Evolutionary conservation across 1,140 invertebrate genomes (phyloP), one percentile per base, ranked within the genome.

Genomic region (Papilio glaucus): DNA sequence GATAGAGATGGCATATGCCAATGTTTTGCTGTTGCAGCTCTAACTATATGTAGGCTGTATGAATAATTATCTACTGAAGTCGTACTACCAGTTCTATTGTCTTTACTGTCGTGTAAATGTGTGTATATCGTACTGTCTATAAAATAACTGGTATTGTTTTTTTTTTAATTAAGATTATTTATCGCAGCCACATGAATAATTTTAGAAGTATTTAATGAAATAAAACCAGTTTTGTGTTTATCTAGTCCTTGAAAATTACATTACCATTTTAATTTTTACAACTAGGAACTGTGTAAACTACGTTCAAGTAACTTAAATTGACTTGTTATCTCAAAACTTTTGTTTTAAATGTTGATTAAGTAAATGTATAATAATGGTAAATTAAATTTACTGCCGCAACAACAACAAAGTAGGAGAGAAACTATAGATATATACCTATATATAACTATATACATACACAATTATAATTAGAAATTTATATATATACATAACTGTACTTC

Each of bases 201-300:
- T 24, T 5, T 53, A 24, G 24, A 57, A 4, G 0, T 12, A 57
- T 57, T 4, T 53, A 24, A 53, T 49, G n/a, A 21, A 9, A 49
- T 57, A 57, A 26, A 57, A 57, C 49, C 49, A 24, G 49, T 57
- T 57, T 57, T 57, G 24, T 57, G 49, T 57, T 57, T 21, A 24
- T 21, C 49, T 57, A 57, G 21, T 57, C 49, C 49, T 57, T 57
- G 49, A 26, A 21, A 18, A 49, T 21, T 24, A 26, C 7, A 57
- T 57, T 24, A 57, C 9, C 18, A 26, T 57, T 24, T 57, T 57
- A 13, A 57, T 57, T 57, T 57, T 24, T 57, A 18, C 45, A 57
- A 57, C 49, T 57, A 57, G 49, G 49, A 57, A 57, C 21, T 15
- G n/a, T 57, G 49, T 12, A 7, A 57, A 45, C 0, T 18, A 8